Evolutionary conservation across 1,140 invertebrate species (phyloP), one percentile per base, ranked within the genome.

Genomic region (Aphaenogaster rudis): DNA sequence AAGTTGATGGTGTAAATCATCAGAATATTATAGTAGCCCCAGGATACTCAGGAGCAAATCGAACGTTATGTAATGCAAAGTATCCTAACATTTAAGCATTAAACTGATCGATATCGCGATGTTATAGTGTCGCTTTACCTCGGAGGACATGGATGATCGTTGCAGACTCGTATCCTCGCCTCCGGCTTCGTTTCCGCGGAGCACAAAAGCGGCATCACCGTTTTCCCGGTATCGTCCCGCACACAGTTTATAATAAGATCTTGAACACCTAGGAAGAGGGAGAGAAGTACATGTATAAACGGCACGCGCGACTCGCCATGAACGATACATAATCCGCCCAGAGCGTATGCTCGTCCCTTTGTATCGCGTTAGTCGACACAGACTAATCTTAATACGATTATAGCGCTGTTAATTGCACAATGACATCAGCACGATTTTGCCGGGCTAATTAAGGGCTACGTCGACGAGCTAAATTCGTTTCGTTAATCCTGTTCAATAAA

Each of bases 161-260:
- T 99, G 95, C 99, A 99, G 0, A 98, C 98, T 86, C 98, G 96
- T n/a, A 98, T 98, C 63, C 98, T 96, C 13, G 97, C 97, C 94
- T 99, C 98, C 0, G 98, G 99, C 93, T 98, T 98, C 0, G 97
- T 97, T 80, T 98, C 97, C 0, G 97, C 96, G 28, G 98, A 96
- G 91, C 99, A 99, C 87, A 98, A 96, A 92, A 98, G 97, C 6
- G 97, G 98, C 6, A 97, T 97, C 0, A 98, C 98, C 1, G 98
- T 97, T 91, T 98, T 97, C 5, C 97, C 97, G 77, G 98, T 98
- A 91, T 98, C 97, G 90, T 98, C 98, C 81, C 98, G 96, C 0
- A 99, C 97, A 93, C 99, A 99, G 91, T 98, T 97, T 64, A 99
- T 98, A 88, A 99, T 98, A n/a, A 98, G 96, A 94, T 99, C 98